Evolutionary conservation across 2,797 vertebrate genomes (phyloP).

Genomic region (Phrynocephalus guinanensis): DNA sequence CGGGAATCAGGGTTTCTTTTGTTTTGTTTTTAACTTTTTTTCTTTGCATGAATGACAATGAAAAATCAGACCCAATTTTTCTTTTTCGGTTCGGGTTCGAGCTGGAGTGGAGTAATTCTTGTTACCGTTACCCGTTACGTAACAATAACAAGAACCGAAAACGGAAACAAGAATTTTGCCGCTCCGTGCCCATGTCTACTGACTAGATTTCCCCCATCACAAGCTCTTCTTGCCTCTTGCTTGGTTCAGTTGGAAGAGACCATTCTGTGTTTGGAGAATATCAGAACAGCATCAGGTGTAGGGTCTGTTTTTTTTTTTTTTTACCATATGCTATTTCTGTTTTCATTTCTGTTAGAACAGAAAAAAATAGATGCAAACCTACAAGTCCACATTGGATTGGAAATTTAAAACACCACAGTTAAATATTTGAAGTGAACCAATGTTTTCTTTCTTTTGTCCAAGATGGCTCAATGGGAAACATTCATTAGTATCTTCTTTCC

Average conservation of each 20-base stretch:
- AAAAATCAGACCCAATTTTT: too few species aligned
- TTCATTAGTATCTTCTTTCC: not conserved
- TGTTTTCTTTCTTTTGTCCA: not conserved
- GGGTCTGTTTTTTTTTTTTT: not conserved
- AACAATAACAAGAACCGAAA: too few species aligned
- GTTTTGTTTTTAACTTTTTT: too few species aligned
- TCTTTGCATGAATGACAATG: too few species aligned
- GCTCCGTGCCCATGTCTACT: not conserved
- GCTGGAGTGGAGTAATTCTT: too few species aligned
- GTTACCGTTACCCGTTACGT: too few species aligned
- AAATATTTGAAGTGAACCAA: not conserved
- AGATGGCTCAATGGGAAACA: not conserved
- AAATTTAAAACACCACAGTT: not conserved
- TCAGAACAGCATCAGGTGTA: constrained; percentile 44
- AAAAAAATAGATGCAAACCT: not conserved
- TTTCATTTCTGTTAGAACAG: constrained; percentile 28
- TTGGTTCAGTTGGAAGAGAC: not conserved
- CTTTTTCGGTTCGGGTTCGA: too few species aligned
- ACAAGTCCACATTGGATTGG: not conserved
- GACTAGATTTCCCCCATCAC: constrained; percentile 50
- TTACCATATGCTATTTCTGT: constrained; percentile 21
- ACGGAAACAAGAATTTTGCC: too few species aligned
- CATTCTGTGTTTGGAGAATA: not conserved
- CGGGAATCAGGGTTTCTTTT: too few species aligned
- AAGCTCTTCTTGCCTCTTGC: not conserved